phyloP scores from a whole-genome alignment of 2,888 invertebrate genomes.

The Microdon myrmicae region DNA sequence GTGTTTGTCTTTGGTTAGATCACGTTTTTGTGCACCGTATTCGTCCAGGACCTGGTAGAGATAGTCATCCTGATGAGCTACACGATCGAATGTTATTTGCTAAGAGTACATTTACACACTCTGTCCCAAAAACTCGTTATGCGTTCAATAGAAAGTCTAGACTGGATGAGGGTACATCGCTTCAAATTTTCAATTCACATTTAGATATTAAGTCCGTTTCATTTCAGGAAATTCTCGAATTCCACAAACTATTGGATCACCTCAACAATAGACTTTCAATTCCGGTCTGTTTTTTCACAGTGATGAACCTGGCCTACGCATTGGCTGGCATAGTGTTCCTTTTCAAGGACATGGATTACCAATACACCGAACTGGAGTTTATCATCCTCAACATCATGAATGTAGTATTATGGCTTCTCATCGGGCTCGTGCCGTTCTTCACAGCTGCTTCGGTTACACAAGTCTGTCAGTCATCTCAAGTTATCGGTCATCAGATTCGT shows the following conservation, averaged over 20 bases:
- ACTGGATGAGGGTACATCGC: conserved; percentile 79
- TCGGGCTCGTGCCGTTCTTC: conserved; percentile 64
- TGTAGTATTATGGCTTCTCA: conserved; percentile 61
- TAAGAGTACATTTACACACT: conserved; percentile 79
- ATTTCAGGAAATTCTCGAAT: conserved; percentile 80
- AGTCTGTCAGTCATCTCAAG: conserved; percentile 77
- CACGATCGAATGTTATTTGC: conserved; percentile 81
- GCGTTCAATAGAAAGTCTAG: conserved; percentile 76
- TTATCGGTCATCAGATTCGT: conserved; percentile 81
- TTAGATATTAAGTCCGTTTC: neutral
- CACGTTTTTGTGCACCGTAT: conserved; percentile 74
- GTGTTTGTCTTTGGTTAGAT: conserved; percentile 66
- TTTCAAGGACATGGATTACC: conserved; percentile 71
- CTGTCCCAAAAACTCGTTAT: conserved; percentile 78
- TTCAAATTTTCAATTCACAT: neutral
- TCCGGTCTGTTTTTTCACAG: conserved; percentile 80
- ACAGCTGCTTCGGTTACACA: conserved; percentile 81
- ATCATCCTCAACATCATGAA: conserved; percentile 78
- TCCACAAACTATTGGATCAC: conserved; percentile 79
- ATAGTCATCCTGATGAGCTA: conserved; percentile 85
- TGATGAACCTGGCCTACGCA: conserved; percentile 80
- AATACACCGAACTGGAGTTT: conserved; percentile 70
- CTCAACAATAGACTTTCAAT: conserved; percentile 81
- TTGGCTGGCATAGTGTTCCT: conserved; percentile 77
- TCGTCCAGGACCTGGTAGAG: conserved; percentile 84